These are phyloP conservation scores for Larimichthys crocea DNA, from an alignment of 2,113 vertebrate species.

Conservation along the genomic window DNA sequence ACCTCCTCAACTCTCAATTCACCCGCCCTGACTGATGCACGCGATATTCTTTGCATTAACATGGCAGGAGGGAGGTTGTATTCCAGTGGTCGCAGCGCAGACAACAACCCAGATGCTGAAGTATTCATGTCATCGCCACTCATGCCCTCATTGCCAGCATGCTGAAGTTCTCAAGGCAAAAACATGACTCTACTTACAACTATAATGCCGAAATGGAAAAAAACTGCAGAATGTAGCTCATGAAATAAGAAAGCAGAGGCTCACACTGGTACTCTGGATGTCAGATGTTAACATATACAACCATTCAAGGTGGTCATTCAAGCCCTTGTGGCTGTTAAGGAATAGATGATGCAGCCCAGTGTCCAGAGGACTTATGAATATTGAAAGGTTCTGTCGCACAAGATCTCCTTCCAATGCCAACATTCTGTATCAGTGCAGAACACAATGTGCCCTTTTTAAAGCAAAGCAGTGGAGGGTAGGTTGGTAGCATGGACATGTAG, in stretches of 20 bases:
- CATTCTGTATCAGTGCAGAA: not conserved
- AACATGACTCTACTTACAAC: slow-evolving; percentile 48
- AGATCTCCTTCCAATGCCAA: slow-evolving; percentile 25
- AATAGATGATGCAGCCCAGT: slow-evolving; percentile 11
- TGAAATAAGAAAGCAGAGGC: not conserved
- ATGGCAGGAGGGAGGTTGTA: slow-evolving; percentile 9
- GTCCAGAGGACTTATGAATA: slow-evolving; percentile 33
- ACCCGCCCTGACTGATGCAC: slow-evolving; percentile 2
- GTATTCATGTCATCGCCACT: slow-evolving; percentile 41
- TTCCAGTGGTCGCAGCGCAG: not conserved
- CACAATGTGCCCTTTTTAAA: slow-evolving; percentile 6
- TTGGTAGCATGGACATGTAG: not conserved
- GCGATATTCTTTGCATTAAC: slow-evolving; percentile 51
- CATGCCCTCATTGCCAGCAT: slow-evolving; percentile 32
- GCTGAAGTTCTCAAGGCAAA: slow-evolving; percentile 29
- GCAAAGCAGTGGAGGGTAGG: not conserved
- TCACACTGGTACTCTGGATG: not conserved
- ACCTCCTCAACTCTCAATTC: slow-evolving; percentile 15
- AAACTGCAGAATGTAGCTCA: not conserved
- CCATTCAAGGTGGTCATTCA: not conserved
- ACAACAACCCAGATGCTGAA: slow-evolving; percentile 38
- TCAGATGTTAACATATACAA: not conserved
- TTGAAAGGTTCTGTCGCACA: slow-evolving; percentile 40
- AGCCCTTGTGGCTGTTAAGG: slow-evolving; percentile 4
- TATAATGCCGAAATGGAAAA: not conserved